phyloP scores from a whole-genome alignment of 2,797 vertebrate species.

The Helostoma temminkii region DNA sequence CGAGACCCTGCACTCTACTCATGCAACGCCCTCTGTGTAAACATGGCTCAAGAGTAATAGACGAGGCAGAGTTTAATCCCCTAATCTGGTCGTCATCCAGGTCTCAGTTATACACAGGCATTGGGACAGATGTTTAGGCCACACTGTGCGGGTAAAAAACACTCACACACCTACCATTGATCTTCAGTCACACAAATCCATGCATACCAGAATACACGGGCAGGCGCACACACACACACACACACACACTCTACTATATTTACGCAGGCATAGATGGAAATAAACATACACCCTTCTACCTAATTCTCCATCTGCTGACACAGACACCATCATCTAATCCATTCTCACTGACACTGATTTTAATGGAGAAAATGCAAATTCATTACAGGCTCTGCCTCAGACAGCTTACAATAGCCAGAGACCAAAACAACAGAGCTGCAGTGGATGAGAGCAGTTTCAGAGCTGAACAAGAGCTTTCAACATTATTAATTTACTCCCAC shows the following conservation, averaged over 20 bases:
- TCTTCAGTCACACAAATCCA: constrained; percentile 7
- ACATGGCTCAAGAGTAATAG: background rate
- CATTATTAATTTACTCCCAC: background rate
- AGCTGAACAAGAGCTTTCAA: background rate
- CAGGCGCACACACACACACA: background rate
- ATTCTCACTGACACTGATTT: constrained; percentile 4
- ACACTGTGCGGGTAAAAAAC: constrained; percentile 39
- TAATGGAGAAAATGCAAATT: constrained; percentile 15
- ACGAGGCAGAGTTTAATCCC: constrained; percentile 51
- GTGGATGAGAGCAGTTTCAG: background rate
- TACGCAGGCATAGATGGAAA: constrained; percentile 20
- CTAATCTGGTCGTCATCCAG: constrained; percentile 53
- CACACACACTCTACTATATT: constrained; percentile 11
- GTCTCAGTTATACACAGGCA: constrained; percentile 54
- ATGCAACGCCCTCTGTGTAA: too few relatives aligned
- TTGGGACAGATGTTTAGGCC: constrained; percentile 67
- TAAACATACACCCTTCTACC: constrained; percentile 7
- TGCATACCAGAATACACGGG: background rate
- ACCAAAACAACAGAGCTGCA: background rate
- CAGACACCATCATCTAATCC: constrained; percentile 10
- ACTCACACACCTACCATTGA: constrained; percentile 1
- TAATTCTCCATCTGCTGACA: constrained; percentile 56
- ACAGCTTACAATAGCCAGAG: background rate
- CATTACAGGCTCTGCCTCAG: background rate
- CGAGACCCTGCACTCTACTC: too few relatives aligned